A percentile compares a stretch with the other conserved stretches of the same genome.
These are phyloP conservation scores for Naso thynnoides DNA, from an alignment of 2,797 vertebrate genomes.

Conservation along the genomic window DNA sequence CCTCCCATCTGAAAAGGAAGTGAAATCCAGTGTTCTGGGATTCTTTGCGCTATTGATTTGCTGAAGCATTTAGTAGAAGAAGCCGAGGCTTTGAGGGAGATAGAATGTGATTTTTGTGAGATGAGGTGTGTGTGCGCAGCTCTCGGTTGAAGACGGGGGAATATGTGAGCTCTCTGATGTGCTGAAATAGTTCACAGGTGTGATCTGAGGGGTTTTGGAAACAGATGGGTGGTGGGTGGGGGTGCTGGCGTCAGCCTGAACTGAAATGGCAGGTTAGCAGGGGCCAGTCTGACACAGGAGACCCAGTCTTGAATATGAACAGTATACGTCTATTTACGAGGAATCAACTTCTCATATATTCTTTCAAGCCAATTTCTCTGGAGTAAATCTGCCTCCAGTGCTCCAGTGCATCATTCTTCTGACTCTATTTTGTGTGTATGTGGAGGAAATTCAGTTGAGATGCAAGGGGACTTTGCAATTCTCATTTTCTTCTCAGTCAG, in stretches of 20 bases:
- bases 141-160: slow-evolving; percentile 49
- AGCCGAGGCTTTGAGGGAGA: slow-evolving; percentile 55
- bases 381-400: slow-evolving; percentile 35
- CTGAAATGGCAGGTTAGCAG: slow-evolving; percentile 74
- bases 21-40: slow-evolving; percentile 57
- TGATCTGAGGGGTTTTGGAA: slow-evolving; percentile 73
- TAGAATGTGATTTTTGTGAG: slow-evolving; percentile 54
- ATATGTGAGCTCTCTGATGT: slow-evolving; percentile 72
- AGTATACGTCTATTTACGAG: slow-evolving; percentile 46
- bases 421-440: not conserved
- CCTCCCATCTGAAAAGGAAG: slow-evolving; percentile 56
- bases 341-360: slow-evolving; percentile 42
- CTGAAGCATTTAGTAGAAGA: slow-evolving; percentile 69
- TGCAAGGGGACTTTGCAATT: slow-evolving; percentile 42
- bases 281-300: slow-evolving; percentile 62
- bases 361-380: slow-evolving; percentile 48
- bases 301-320: slow-evolving; percentile 48
- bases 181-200: slow-evolving; percentile 85
- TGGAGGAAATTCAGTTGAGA: slow-evolving; percentile 44
- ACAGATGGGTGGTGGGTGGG: slow-evolving; percentile 59
- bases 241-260: slow-evolving; percentile 54
- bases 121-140: slow-evolving; percentile 41
- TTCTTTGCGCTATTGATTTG: slow-evolving; percentile 70
- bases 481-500: slow-evolving; percentile 45
- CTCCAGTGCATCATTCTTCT: slow-evolving; percentile 33